Evolutionary conservation across 2,888 invertebrate species (phyloP).

Genomic region (Callimorpha dominula): DNA sequence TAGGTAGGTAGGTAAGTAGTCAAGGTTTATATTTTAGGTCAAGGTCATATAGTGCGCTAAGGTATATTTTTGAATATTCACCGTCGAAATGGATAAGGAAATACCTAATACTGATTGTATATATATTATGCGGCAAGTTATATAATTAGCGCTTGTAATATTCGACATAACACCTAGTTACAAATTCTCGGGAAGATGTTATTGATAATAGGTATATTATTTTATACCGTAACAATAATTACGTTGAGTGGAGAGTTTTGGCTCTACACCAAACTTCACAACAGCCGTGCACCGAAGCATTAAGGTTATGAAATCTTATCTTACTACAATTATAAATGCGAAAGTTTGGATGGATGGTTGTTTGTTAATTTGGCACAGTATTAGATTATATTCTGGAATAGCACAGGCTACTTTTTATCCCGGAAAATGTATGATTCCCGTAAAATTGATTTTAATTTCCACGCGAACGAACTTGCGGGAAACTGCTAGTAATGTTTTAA

Average conservation of each 20-base stretch:
- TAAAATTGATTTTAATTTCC: no score
- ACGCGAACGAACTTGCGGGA: no score
- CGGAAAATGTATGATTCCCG: no score
- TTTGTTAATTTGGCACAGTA: no score
- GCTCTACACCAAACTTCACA: slow-evolving; percentile 35
- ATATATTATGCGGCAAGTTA: not conserved
- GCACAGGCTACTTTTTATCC: no score
- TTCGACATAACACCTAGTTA: not conserved
- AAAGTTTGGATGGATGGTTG: no score
- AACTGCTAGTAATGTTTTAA: slow-evolving; percentile 18
- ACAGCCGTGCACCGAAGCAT: slow-evolving; percentile 18
- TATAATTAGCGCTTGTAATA: no score
- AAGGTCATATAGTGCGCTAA: slow-evolving; percentile 62
- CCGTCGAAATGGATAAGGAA: not conserved
- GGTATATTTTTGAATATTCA: slow-evolving; percentile 10
- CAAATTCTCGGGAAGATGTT: not conserved
- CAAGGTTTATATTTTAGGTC: slow-evolving; percentile 64
- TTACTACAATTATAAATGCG: no score
- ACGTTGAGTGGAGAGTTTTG: slow-evolving; percentile 14
- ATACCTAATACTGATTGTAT: not conserved
- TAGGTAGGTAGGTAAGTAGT: slow-evolving; percentile 23
- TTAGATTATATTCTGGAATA: no score
- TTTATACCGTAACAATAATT: no score
- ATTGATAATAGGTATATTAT: not conserved
- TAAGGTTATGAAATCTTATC: slow-evolving; percentile 35